Conservation (phyloP, 2,888 invertebrate species). For the Netelia virgata region DNA sequence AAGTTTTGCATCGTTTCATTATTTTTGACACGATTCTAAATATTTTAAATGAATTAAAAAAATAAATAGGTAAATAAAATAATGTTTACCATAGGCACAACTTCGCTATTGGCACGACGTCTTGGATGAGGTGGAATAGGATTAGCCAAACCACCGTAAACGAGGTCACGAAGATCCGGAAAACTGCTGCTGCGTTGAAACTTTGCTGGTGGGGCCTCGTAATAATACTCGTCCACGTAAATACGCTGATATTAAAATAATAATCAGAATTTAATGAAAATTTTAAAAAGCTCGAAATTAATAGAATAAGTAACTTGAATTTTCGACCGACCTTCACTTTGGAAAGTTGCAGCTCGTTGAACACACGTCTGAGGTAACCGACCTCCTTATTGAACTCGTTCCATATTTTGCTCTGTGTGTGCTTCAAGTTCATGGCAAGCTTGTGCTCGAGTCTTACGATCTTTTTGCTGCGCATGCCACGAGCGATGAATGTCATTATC, state of each 20-base stretch:
- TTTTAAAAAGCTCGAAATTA: not conserved
- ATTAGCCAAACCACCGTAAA: slow-evolving; percentile 77
- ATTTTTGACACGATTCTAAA: slow-evolving; percentile 47
- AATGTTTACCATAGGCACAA: slow-evolving; percentile 79
- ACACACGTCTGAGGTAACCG: slow-evolving; percentile 90
- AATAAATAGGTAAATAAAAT: not conserved
- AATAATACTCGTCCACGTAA: slow-evolving; percentile 86
- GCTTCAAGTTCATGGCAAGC: slow-evolving; percentile 91
- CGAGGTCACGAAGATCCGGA: slow-evolving; percentile 89
- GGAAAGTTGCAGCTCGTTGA: slow-evolving; percentile 93
- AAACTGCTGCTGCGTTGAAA: slow-evolving; percentile 88
- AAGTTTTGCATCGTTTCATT: slow-evolving; percentile 26
- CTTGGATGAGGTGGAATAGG: slow-evolving; percentile 78
- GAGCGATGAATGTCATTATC: slow-evolving; percentile 94
- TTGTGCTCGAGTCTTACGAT: slow-evolving; percentile 91
- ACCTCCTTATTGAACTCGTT: slow-evolving; percentile 92
- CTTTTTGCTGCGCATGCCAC: slow-evolving; percentile 91
- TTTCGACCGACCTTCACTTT: slow-evolving; percentile 90
- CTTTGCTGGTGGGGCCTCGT: slow-evolving; percentile 78
- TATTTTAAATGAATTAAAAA: slow-evolving; percentile 1
- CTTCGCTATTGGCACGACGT: slow-evolving; percentile 83
- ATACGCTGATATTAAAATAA: slow-evolving; percentile 87
- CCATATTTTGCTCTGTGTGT: slow-evolving; percentile 92
- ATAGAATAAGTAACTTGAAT: not conserved
- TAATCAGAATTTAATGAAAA: not conserved